Evolutionary conservation across 2,888 invertebrate species (phyloP).

Genomic region (Ganaspis brasiliensis): DNA sequence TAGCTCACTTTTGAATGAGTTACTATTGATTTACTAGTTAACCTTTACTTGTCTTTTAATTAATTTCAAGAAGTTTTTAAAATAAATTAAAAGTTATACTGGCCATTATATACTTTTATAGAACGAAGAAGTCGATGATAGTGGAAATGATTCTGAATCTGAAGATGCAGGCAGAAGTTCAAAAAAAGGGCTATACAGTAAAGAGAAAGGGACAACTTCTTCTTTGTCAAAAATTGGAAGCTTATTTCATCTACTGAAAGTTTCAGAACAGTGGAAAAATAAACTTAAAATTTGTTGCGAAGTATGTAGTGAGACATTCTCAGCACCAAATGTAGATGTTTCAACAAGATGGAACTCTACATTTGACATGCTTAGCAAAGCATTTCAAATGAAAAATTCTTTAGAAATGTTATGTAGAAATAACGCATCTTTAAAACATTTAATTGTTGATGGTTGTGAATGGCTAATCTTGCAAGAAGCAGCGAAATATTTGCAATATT

Average conservation of each 20-base stretch:
- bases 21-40: too few relatives aligned
- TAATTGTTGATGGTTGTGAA: constrained; percentile 41
- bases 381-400: background rate
- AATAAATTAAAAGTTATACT: too few relatives aligned
- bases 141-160: too few relatives aligned
- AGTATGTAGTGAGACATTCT: background rate
- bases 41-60: too few relatives aligned
- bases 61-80: too few relatives aligned
- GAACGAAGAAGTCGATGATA: too few relatives aligned
- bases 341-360: background rate
- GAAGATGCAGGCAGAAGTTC: too few relatives aligned
- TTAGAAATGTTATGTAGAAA: background rate
- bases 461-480: constrained; percentile 51
- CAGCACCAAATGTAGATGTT: constrained; percentile 4
- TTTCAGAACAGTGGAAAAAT: background rate
- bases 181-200: too few relatives aligned
- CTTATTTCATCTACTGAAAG: too few relatives aligned
- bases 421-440: background rate
- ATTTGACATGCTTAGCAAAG: background rate
- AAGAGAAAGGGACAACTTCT: background rate
- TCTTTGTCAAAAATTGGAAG: background rate
- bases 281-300: background rate
- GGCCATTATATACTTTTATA: too few relatives aligned
- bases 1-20: too few relatives aligned
- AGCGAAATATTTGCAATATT: constrained; percentile 25